Evolutionary conservation across 2,797 vertebrate genomes (phyloP), one percentile per base, ranked within the genome.

Genomic region (Cuniculus paca): DNA sequence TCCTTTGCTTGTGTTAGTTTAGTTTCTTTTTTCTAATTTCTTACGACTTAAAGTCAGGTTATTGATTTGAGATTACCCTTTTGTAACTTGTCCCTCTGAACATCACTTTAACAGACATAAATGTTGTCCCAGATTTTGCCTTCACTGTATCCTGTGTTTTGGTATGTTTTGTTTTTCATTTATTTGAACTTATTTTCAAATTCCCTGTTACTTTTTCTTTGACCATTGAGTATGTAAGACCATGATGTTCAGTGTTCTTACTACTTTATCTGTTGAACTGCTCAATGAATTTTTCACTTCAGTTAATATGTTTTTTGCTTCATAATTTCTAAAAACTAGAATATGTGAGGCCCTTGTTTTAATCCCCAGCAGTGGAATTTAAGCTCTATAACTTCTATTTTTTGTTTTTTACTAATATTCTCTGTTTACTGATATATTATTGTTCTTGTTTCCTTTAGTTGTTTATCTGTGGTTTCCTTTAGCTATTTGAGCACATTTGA

Each of bases 141-240:
- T 90, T 81, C 6, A 58, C 24, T 48, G 52, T 42, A 48, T 48
- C 6, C 14, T 4, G 0, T 70, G 65, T 58, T 58, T 72, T 90
- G 63, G 14, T 72, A 72, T 90, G 28, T 80, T 68, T 34, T 56
- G 24, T 60, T 60, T 60, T 26, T 68, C 34, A n/a, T 36, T 68
- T 68, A 68, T 68, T 68, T 36, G 26, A 60, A 54, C 79, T 52
- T 79, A 50, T 93, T 79, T 87, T 58, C 26, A 70, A 65, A 92
- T 92, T 92, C 85, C 22, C 48, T 85, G 3, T 77, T 75, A 56
- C 68, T 68, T 86, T 61, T 70, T 86, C 34, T 70, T 93, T 87
- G 24, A 79, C 50, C 8, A 48, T 87, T 79, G 34, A 4, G 24
- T 78, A 10, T 89, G 31, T 78, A 79, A 52, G 26, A 34, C 22